Evolutionary conservation across 2,113 vertebrate genomes (phyloP).

Genomic region (Microcebus murinus): DNA sequence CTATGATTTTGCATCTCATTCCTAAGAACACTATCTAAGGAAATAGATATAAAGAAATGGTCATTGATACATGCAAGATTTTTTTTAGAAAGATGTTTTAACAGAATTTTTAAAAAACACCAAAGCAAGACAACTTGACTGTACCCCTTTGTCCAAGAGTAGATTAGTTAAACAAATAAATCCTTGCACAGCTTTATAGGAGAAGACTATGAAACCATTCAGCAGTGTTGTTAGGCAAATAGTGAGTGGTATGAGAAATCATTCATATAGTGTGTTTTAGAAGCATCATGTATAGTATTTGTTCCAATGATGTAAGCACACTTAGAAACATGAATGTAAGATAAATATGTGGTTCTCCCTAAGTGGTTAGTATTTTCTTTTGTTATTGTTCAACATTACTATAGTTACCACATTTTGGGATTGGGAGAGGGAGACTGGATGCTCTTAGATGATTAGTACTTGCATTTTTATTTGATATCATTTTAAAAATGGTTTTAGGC

Average conservation of each 20-base stretch:
- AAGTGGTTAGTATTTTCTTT: slow-evolving; percentile 39
- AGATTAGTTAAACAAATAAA: neutral
- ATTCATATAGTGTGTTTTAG: neutral
- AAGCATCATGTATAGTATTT: neutral
- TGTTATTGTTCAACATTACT: neutral
- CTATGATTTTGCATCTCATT: neutral
- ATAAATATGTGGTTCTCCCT: neutral
- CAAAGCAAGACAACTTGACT: neutral
- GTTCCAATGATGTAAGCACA: neutral
- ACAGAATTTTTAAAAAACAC: neutral
- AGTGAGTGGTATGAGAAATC: neutral
- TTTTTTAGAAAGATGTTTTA: neutral
- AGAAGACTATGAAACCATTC: neutral
- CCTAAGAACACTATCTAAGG: neutral
- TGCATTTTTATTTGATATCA: slow-evolving; percentile 49
- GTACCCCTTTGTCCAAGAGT: neutral
- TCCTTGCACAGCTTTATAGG: neutral
- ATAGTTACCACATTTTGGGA: neutral
- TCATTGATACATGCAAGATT: neutral
- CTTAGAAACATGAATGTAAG: neutral
- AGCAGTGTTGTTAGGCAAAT: neutral
- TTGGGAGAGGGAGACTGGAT: neutral
- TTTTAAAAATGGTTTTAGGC: slow-evolving; percentile 55
- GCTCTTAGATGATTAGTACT: neutral
- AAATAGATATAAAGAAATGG: neutral